Conservation (phyloP, 2,113 vertebrate species). For the Dolichallabes microphthalmus region DNA sequence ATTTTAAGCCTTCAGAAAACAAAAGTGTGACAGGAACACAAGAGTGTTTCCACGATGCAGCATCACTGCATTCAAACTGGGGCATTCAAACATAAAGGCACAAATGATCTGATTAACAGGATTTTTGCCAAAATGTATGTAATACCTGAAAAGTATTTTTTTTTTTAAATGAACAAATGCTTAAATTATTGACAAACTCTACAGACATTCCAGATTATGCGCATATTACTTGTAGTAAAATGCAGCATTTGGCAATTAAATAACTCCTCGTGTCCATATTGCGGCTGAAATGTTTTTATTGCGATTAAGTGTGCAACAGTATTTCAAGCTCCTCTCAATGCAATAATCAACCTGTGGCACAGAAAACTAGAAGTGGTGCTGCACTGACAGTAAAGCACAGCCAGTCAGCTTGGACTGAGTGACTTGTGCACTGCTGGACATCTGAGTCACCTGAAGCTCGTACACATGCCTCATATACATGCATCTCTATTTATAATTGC, state of each 20-base stretch:
- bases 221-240: too few species aligned
- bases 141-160: too few species aligned
- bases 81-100: too few species aligned
- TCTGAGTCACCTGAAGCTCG: not conserved
- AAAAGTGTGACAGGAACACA: not conserved
- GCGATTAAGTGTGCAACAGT: too few species aligned
- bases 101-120: too few species aligned
- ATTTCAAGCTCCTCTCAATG: not conserved
- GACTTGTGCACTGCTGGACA: slow-evolving; percentile 11
- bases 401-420: not conserved
- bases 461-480: not conserved
- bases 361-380: not conserved
- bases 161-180: too few species aligned
- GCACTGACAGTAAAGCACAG: not conserved
- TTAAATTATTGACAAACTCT: too few species aligned
- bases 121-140: too few species aligned
- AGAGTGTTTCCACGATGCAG: not conserved
- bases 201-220: too few species aligned
- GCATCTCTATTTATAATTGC: slow-evolving; percentile 15
- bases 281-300: too few species aligned
- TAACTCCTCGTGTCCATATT: too few species aligned
- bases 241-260: too few species aligned
- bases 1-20: not conserved
- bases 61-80: not conserved
- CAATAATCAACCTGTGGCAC: not conserved